A percentile compares a stretch with the other conserved stretches of the same genome.
phyloP scores from a whole-genome alignment of 2,113 vertebrate species.

The Corynorhinus townsendii region DNA sequence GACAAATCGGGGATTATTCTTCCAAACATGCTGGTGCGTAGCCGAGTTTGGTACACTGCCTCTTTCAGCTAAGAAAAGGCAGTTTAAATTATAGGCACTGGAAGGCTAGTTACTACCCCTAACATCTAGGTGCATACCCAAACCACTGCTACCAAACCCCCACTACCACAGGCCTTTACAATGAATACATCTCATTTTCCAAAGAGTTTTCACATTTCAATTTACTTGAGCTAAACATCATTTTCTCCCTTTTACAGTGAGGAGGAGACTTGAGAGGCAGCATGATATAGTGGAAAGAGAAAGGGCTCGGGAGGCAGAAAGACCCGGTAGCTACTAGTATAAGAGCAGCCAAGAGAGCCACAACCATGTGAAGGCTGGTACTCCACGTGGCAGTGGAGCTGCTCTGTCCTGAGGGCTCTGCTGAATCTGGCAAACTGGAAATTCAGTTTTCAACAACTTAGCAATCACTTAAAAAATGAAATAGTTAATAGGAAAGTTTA shows the following conservation, averaged over 20 bases:
- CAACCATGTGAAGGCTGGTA: neutral
- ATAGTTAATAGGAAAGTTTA: neutral
- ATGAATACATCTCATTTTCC: neutral
- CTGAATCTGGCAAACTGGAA: neutral
- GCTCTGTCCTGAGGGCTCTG: neutral
- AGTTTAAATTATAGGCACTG: neutral
- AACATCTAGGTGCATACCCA: neutral
- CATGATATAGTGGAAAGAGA: neutral
- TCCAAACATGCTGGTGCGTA: neutral
- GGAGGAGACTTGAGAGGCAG: neutral
- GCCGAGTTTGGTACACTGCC: slow-evolving; percentile 22
- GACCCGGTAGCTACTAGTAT: neutral
- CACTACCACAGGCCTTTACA: neutral
- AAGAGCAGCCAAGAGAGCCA: neutral
- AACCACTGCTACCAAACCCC: neutral
- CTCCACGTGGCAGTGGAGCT: neutral
- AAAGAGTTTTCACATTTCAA: neutral
- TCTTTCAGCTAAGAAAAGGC: slow-evolving; percentile 45
- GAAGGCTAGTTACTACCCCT: neutral
- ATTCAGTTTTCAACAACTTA: neutral
- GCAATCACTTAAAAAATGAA: neutral
- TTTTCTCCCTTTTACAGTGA: neutral
- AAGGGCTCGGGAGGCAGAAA: neutral
- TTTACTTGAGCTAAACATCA: neutral
- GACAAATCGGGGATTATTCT: neutral